Base-by-base conservation (phyloP, 2,113 vertebrate genomes). In the Scomber scombrus region DNA sequence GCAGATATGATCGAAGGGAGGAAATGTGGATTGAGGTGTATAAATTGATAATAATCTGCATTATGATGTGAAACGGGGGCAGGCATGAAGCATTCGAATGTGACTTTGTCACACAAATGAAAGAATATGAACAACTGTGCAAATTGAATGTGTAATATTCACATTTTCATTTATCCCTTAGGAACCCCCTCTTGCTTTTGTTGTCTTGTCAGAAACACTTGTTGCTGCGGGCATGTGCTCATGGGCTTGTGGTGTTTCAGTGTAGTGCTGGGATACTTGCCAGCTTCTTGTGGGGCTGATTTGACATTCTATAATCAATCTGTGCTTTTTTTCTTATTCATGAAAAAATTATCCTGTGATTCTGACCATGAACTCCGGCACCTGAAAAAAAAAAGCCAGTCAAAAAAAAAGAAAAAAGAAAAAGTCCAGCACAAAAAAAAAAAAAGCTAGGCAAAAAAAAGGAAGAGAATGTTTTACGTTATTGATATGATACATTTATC, bases 191-290 rank as follows among this genome's bases (percentile, higher is more conserved):
- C 34, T 71, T 71, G 87, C 77, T 89, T 92, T 94, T 93, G 88
- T 93, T 87, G 46, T 75, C 80, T 70, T 93, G 91, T 93, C 89
- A 93, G 80, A 90, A 94, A 94, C 91, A 94, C 81, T 88, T 90
- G 92, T 70, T 84, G 71, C 78, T 68, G 54, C 34, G 21, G 68
- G n/a, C 78, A 47, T 77, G 78, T 87, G 75, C 43, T 67, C 73
- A 19, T 60, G 56, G 60, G 61, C 34, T 70, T 78, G 69, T 63
- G 68, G 8, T 46, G 21, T 78, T 75, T 78, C 34, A 60, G 7
- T 47, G 71, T 63, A 45, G 10, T 43, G 51, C 61, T 80, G 1
- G 18, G 19, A 57, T 71, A 46, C 29, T 55, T 60, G 12, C 16
- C 46, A 31, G 18, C 45, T 43, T 71, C 11, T 49, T 65, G 18